These are phyloP conservation scores for Drosophila nannoptera DNA, from an alignment of 1,140 invertebrate species.

Conservation along the genomic window DNA sequence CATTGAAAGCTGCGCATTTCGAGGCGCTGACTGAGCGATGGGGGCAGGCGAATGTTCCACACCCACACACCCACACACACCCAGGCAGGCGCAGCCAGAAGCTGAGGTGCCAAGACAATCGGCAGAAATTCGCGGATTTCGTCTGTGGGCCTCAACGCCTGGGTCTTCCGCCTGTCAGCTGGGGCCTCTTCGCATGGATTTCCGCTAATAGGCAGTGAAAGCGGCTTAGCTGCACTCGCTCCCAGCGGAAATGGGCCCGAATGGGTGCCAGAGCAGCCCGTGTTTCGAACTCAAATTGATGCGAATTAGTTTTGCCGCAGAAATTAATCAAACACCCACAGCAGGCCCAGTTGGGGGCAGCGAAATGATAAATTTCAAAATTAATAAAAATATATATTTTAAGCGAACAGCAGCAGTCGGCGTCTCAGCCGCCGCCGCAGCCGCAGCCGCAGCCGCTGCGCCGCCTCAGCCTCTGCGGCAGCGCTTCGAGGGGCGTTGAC, in stretches of 20 bases:
- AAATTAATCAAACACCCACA: slow-evolving; percentile 73
- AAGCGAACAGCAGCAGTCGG: not conserved
- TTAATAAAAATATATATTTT: slow-evolving; percentile 50
- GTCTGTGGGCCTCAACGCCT: slow-evolving; percentile 22
- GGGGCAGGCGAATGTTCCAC: slow-evolving; percentile 16
- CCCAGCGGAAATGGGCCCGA: slow-evolving; percentile 13
- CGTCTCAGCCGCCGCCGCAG: not conserved
- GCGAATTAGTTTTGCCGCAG: slow-evolving; percentile 70
- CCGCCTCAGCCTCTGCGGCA: slow-evolving; percentile 37
- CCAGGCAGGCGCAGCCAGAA: slow-evolving; percentile 17
- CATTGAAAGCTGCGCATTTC: slow-evolving; percentile 52
- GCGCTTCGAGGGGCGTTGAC: slow-evolving; percentile 57
- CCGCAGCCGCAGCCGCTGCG: slow-evolving; percentile 3
- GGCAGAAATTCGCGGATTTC: slow-evolving; percentile 16
- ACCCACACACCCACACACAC: slow-evolving; percentile 11
- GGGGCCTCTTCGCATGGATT: slow-evolving; percentile 14
- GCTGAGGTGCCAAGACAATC: slow-evolving; percentile 34
- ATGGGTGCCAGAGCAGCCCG: not conserved
- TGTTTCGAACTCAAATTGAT: slow-evolving; percentile 54
- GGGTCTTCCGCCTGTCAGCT: slow-evolving; percentile 26
- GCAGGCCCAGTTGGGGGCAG: slow-evolving; percentile 20
- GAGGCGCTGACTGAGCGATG: slow-evolving; percentile 55
- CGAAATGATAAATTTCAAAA: slow-evolving; percentile 62
- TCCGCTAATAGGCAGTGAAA: slow-evolving; percentile 16
- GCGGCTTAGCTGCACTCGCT: slow-evolving; percentile 4